phyloP scores from a whole-genome alignment of 2,888 invertebrate species.

The Drosophila borborema region DNA sequence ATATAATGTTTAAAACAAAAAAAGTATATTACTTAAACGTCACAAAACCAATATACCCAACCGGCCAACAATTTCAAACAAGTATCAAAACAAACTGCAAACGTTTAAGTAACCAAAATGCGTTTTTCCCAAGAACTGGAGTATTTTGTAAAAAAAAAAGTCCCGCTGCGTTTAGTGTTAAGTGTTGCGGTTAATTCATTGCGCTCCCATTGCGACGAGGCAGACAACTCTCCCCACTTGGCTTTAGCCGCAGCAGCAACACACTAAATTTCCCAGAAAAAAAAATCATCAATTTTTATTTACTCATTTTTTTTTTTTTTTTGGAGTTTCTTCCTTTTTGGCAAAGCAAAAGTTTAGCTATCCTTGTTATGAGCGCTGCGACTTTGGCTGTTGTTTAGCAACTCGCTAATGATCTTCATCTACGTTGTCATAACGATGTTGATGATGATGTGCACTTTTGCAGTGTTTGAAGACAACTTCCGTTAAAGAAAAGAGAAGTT shows the following conservation, averaged over 20 bases:
- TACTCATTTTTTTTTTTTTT: no score
- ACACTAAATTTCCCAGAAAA: slow-evolving; percentile 9
- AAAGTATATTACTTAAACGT: background rate
- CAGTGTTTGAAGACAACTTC: slow-evolving; percentile 35
- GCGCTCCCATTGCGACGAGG: slow-evolving; percentile 6
- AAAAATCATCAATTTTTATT: slow-evolving; percentile 20
- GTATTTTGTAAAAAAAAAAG: slow-evolving; percentile 20
- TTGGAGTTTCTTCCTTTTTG: slow-evolving; percentile 4
- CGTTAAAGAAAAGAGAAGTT: slow-evolving; percentile 14
- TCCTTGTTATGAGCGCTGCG: slow-evolving; percentile 35
- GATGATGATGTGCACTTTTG: slow-evolving; percentile 60
- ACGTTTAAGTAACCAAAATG: slow-evolving; percentile 16
- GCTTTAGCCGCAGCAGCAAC: background rate
- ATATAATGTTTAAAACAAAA: background rate
- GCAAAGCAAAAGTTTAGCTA: slow-evolving; percentile 21
- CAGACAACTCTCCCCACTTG: slow-evolving; percentile 7
- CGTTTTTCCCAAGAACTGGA: slow-evolving; percentile 37
- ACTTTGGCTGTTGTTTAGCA: slow-evolving; percentile 32
- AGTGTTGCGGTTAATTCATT: slow-evolving; percentile 51
- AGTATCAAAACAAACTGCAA: slow-evolving; percentile 22
- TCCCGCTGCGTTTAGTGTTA: slow-evolving; percentile 49
- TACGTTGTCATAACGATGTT: slow-evolving; percentile 15
- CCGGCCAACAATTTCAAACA: background rate
- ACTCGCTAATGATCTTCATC: slow-evolving; percentile 29
- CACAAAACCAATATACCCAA: slow-evolving; percentile 3